Percentiles rank a stretch among this genome's conserved stretches.
phyloP scores from a whole-genome alignment of 2,797 vertebrate species.

The Gymnodraco acuticeps region DNA sequence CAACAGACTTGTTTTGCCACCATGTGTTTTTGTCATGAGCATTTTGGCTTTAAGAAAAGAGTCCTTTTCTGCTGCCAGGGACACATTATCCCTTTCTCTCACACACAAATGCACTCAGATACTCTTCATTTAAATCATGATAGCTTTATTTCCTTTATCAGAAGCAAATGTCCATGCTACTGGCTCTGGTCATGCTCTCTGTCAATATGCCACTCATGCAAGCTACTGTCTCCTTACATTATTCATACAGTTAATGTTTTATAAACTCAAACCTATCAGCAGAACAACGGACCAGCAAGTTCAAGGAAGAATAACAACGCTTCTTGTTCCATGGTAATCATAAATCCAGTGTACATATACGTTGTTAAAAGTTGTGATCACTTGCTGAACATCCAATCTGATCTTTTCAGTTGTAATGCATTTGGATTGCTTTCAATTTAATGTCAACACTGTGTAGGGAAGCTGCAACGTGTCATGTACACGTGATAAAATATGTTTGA shows the following conservation, averaged over 20 bases:
- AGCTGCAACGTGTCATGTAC: neutral
- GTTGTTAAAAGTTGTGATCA: neutral
- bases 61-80: slow-evolving; percentile 15
- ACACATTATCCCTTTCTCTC: slow-evolving; percentile 35
- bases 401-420: slow-evolving; percentile 3
- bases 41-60: slow-evolving; percentile 5
- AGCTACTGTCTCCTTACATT: neutral
- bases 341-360: neutral
- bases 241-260: neutral
- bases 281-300: slow-evolving; percentile 7
- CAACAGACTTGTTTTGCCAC: neutral
- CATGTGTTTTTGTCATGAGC: neutral
- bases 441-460: neutral
- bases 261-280: neutral
- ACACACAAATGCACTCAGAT: neutral
- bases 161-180: slow-evolving; percentile 7
- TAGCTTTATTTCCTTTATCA: slow-evolving; percentile 13
- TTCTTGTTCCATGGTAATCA: slow-evolving; percentile 5
- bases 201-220: slow-evolving; percentile 10
- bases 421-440: neutral
- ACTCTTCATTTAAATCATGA: slow-evolving; percentile 8
- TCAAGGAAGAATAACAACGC: neutral
- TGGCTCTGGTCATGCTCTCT: neutral
- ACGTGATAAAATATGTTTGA: slow-evolving; percentile 8
- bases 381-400: slow-evolving; percentile 3